Base-by-base conservation (phyloP, 2,113 vertebrate species). In the Ophiodon elongatus region DNA sequence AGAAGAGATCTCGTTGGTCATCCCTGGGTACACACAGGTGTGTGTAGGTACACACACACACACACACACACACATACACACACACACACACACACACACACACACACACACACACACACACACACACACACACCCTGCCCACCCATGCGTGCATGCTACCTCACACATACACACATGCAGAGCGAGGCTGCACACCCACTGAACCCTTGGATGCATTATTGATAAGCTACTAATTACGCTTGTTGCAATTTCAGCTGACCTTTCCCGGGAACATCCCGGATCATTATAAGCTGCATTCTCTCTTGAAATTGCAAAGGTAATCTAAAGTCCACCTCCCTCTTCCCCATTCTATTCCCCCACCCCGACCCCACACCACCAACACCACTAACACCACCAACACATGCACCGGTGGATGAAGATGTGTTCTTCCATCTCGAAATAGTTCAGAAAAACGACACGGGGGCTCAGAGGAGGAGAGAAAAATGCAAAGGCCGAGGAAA, bases 221-320 rank as follows among this genome's bases (percentile, higher is more conserved):
- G 94, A 95, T 95, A 93, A 94, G 93, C 89, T 93, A 93, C 94
- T 94, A 94, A 94, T 94, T 92, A 93, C 91, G 92, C 90, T 92
- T 92, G 94, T 94, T 94, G 92, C 94, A 91, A 93, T 94, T 92
- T 92, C 94, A 91, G 87, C 90, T 94, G 93, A 94, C 94, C 93
- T 95, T 95, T 95, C 90, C 91, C 29, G 78, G 82, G 92, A 94
- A 93, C 92, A 94, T 93, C 92, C 87, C 80, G 83, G 90, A 92
- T 93, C 91, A 93, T 94, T 94, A 94, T 90, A 92, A 88, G 90
- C 76, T 79, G 91, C 85, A 84, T 92, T 93, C 90, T 90, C 91
- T 82, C 86, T 87, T 84, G 88, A 93, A 93, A 93, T 90, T 90
- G 90, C 90, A 89, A 91, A 92, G 89, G 92, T 93, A 93, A 92